phyloP scores from a whole-genome alignment of 2,888 invertebrate genomes.

The Sympetrum striolatum region DNA sequence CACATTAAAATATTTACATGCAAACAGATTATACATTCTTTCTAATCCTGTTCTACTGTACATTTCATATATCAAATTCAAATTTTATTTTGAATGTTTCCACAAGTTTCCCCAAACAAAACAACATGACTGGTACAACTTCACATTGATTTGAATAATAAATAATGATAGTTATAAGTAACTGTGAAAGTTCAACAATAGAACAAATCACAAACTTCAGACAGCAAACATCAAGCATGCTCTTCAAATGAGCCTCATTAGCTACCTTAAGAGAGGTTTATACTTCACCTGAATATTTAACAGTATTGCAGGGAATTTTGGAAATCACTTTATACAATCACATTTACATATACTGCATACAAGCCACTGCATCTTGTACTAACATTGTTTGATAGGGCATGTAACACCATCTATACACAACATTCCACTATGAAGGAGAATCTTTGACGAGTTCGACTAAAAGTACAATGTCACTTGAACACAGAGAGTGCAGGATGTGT shows the following conservation, averaged over 20 bases:
- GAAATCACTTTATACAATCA: not conserved
- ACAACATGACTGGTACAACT: not conserved
- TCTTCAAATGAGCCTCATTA: not conserved
- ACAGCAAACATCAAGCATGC: not conserved
- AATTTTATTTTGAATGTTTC: not conserved
- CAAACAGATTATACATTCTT: not conserved
- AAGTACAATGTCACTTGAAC: constrained; percentile 6
- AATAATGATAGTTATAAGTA: not conserved
- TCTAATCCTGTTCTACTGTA: not conserved
- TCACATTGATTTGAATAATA: not conserved
- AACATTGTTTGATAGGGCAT: not conserved
- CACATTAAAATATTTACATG: constrained; percentile 31
- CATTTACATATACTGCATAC: not conserved
- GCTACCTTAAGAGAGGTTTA: not conserved
- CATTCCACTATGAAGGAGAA: not conserved
- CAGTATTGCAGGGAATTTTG: not conserved
- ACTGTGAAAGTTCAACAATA: not conserved
- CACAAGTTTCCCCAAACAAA: not conserved
- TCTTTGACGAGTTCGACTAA: not conserved
- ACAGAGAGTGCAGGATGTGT: constrained; percentile 8
- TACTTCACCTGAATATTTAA: not conserved
- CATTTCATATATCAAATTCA: not conserved
- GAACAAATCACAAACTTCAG: not conserved
- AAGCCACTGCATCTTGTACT: not conserved
- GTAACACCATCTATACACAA: not conserved